Base-by-base conservation (phyloP, 2,888 invertebrate species). In the Tolmerus cingulatus region DNA sequence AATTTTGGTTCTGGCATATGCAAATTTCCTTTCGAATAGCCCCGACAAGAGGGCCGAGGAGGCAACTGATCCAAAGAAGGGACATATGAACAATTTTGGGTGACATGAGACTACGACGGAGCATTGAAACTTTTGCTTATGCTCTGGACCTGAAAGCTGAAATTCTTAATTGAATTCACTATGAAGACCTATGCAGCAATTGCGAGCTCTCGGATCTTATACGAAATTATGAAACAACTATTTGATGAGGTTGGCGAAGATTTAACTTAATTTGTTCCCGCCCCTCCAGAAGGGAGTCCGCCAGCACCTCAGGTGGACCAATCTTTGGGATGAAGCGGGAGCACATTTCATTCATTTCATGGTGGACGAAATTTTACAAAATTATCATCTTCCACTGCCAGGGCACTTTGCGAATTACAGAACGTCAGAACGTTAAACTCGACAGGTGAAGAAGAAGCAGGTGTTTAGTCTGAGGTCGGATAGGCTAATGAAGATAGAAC, bases 211-310 rank as follows among this genome's bases (percentile, higher is more conserved):
- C 16, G 46, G 85, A 85, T 85, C 85, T 85, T 89, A 88, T 88
- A 88, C 78, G 88, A 89, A 89, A 89, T 89, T 89, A 89, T 89
- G 89, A 88, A 89, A 88, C 89, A 89, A 89, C 89, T 89, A 89
- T 89, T 89, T 89, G 89, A 89, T 89, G 89, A 89, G 89, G 89
- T 89, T 89, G 89, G 89, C 89, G 89, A 89, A 89, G 89, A 89
- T 89, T 89, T 89, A 89, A 89, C 89, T 89, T 89, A 89, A 89
- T 89, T 89, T 89, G 77, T 86, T 1, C 14, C 37, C 37, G 16
- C 76, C 76, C n/a, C 9, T 66, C 27, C 27, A 19, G 66, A 66
- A 66, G 27, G 66, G 23, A 66, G 27, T 66, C 12, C 12, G 66
- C 2, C 19, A 66, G 12, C 27, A 66, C 23, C 66, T 66, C 66